These are phyloP conservation scores for Cryptus armator DNA, from an alignment of 2,888 invertebrate species.

Conservation along the genomic window DNA sequence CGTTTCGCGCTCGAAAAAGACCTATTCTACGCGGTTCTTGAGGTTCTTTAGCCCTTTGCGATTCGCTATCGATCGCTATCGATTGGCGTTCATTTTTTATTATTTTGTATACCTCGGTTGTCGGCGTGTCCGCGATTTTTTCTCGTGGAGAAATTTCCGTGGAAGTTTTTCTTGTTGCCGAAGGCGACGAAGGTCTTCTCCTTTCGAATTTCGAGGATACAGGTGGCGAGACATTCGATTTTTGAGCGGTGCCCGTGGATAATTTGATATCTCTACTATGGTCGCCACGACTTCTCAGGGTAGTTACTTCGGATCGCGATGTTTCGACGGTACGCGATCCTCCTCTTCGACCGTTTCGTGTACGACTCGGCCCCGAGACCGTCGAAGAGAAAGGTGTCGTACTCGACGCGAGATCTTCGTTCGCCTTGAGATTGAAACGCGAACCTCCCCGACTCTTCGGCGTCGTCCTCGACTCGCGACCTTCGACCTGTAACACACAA, in stretches of 20 bases:
- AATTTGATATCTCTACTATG: conserved; percentile 58
- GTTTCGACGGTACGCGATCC: conserved; percentile 50
- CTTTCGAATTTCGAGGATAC: conserved; percentile 33
- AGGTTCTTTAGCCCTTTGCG: conserved; percentile 20
- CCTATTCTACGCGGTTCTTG: conserved; percentile 49
- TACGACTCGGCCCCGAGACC: conserved; percentile 65
- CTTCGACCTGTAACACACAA: conserved; percentile 74
- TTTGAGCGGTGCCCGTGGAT: conserved; percentile 31
- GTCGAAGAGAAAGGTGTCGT: conserved; percentile 63
- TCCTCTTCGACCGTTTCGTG: conserved; percentile 55
- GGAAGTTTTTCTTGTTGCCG: conserved; percentile 33
- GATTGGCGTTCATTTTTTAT: conserved; percentile 1
- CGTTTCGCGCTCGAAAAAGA: conserved; percentile 55
- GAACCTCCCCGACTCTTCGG: conserved; percentile 74
- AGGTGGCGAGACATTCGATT: conserved; percentile 24
- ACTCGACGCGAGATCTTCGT: conserved; percentile 70
- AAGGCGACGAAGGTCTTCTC: conserved; percentile 20
- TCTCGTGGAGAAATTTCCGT: conserved; percentile 18
- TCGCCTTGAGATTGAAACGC: conserved; percentile 76
- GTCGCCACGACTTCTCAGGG: conserved; percentile 54
- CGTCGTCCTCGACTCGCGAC: conserved; percentile 72
- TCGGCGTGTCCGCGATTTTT: not conserved
- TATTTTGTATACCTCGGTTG: conserved; percentile 4
- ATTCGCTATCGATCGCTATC: conserved; percentile 4
- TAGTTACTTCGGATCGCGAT: conserved; percentile 48